Conservation (phyloP, 1,140 invertebrate species). For the Trachymyrmex septentrionalis region DNA sequence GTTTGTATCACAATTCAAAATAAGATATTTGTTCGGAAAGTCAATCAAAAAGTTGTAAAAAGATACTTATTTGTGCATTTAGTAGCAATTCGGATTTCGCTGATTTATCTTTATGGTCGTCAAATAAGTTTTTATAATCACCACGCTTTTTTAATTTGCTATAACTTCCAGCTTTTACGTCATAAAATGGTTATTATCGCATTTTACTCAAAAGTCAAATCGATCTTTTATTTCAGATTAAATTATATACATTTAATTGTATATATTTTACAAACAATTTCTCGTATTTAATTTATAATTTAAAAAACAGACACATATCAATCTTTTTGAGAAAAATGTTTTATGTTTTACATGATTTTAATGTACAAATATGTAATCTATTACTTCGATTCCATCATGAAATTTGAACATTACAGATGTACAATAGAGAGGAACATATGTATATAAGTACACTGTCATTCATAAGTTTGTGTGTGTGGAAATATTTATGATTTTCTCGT, state of each 20-base stretch:
- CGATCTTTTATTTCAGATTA: neutral
- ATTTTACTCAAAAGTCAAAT: neutral
- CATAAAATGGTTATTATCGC: neutral
- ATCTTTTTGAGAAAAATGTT: neutral
- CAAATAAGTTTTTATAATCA: slow-evolving; percentile 20
- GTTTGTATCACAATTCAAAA: neutral
- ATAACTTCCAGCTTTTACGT: neutral
- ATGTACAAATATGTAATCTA: neutral
- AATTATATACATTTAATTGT: neutral
- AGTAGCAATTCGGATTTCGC: neutral
- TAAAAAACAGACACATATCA: neutral
- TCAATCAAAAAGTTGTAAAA: slow-evolving; percentile 8
- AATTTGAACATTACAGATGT: neutral
- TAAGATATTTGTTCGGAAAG: neutral
- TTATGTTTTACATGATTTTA: neutral
- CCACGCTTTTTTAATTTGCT: neutral
- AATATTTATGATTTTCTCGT: too few species aligned
- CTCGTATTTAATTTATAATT: neutral
- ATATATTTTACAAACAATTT: too few species aligned
- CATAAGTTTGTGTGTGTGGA: too few species aligned
- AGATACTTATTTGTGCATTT: too few species aligned
- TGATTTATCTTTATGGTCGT: slow-evolving; percentile 3
- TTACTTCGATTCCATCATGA: neutral
- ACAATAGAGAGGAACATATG: neutral
- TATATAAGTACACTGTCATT: neutral